These are phyloP conservation scores for Scelioninae gen. 2 DNA, from an alignment of 2,888 invertebrate species.

Conservation along the genomic window DNA sequence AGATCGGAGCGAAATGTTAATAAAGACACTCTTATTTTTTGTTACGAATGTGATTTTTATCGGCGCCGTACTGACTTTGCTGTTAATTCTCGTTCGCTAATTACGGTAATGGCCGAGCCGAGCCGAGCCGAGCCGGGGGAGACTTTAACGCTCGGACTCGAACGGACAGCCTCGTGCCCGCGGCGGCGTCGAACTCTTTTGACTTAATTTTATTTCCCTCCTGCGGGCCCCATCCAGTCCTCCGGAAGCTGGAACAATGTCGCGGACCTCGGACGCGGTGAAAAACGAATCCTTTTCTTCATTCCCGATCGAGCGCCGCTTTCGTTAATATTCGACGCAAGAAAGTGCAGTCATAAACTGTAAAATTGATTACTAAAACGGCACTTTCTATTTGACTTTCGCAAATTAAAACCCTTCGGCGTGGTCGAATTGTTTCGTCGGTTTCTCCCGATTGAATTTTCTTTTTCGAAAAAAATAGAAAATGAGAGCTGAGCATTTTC, in stretches of 20 bases:
- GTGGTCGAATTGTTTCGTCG: slow-evolving; percentile 8
- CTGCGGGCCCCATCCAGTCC: not conserved
- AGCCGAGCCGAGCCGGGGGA: slow-evolving; percentile 22
- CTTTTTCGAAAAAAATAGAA: slow-evolving; percentile 29
- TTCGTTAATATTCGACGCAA: slow-evolving; percentile 47
- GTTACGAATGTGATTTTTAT: slow-evolving; percentile 50
- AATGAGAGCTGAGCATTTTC: not conserved
- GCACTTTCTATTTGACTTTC: slow-evolving; percentile 55
- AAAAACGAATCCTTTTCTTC: slow-evolving; percentile 10
- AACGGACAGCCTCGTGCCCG: slow-evolving; percentile 31
- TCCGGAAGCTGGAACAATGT: slow-evolving; percentile 2
- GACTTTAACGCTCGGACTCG: slow-evolving; percentile 47
- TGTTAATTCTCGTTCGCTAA: slow-evolving; percentile 47
- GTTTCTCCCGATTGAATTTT: slow-evolving; percentile 37
- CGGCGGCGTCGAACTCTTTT: slow-evolving; percentile 43
- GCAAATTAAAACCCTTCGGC: slow-evolving; percentile 50
- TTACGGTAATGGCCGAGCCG: slow-evolving; percentile 47
- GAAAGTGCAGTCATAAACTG: slow-evolving; percentile 58
- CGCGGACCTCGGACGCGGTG: not conserved
- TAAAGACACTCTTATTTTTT: slow-evolving; percentile 48
- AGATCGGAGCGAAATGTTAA: slow-evolving; percentile 49
- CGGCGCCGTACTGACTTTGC: slow-evolving; percentile 18
- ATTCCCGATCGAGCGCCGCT: slow-evolving; percentile 31
- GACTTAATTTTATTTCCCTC: slow-evolving; percentile 34
- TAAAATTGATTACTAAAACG: slow-evolving; percentile 53